Base-by-base conservation (phyloP, 2,888 invertebrate genomes). In the Onthophagus sagittarius region DNA sequence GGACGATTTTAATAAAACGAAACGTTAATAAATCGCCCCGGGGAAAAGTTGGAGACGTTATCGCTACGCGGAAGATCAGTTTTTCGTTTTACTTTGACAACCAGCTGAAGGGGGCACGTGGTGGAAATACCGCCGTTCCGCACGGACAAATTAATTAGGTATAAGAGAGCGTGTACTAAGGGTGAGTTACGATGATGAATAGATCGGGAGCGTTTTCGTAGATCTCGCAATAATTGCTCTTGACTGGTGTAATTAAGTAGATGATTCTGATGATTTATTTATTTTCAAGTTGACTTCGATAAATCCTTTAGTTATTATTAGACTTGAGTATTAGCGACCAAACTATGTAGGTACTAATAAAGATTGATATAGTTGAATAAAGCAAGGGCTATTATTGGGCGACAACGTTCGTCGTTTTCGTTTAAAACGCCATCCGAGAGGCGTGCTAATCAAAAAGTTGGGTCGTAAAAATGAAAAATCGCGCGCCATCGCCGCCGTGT, bases 1-100 rank as follows among this genome's bases (percentile, higher is more conserved):
- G 67, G 67, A 15, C 67, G 23, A 67, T 67, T 67, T 67, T 67
- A 67, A 67, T 67, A 67, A 67, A 67, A 67, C 67, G 32, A 67
- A 67, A 23, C 67, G 23, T 67, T 67, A 67, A 67, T 67, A 67
- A 67, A 67, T 67, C 32, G 67, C 67, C 67, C 7, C n/a, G 11
- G 32, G 31, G 67, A 67, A 23, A 67, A 67, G 67, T 67, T 67
- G 23, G 23, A n/a, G 67, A 67, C 67, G 67, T 67, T 67, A 67
- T 67, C 67, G 67, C 31, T 23, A 15, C 39, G 39, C 39, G 39
- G 39, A 53, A 53, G 39, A 53, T 53, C 39, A 53, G 39, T 53
- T 53, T 53, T 53, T 53, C 39, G 39, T 53, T 53, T 53, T 11
- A 7, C 39, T 23, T 15, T 67, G 67, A 67, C 64, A 64, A 64